phyloP scores from a whole-genome alignment of 2,113 vertebrate species.

The Muscicapa adusta region DNA sequence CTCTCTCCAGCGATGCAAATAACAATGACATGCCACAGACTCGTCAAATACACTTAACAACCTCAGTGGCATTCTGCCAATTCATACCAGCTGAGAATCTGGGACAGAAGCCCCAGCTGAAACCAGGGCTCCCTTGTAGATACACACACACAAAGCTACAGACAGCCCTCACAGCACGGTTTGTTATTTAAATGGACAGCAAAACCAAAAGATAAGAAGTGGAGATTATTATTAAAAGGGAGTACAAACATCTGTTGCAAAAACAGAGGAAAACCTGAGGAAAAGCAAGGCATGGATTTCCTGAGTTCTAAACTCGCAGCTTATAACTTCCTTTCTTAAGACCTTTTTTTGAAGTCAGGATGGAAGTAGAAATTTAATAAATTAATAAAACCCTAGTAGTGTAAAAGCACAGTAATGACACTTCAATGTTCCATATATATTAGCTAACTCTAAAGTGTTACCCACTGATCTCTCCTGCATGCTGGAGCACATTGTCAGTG shows the following conservation, averaged over 20 bases:
- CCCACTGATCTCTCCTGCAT: background rate
- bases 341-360: background rate
- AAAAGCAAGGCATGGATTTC: background rate
- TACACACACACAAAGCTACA: background rate
- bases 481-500: background rate
- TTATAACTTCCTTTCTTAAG: background rate
- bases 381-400: background rate
- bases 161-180: background rate
- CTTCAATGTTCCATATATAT: background rate
- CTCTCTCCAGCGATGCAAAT: background rate
- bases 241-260: background rate
- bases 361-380: background rate
- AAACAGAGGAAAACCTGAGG: background rate
- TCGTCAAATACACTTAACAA: background rate
- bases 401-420: background rate
- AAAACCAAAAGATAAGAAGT: background rate
- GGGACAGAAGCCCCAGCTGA: constrained; percentile 23
- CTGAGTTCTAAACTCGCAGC: background rate
- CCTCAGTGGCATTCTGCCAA: background rate
- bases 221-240: background rate
- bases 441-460: background rate
- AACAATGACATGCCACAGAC: background rate
- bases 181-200: background rate
- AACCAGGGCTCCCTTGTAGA: background rate
- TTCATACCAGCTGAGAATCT: constrained; percentile 14